Evolutionary conservation across 2,888 invertebrate genomes (phyloP), one percentile per base, ranked within the genome.

Genomic region (Sepioteuthis lessoniana): DNA sequence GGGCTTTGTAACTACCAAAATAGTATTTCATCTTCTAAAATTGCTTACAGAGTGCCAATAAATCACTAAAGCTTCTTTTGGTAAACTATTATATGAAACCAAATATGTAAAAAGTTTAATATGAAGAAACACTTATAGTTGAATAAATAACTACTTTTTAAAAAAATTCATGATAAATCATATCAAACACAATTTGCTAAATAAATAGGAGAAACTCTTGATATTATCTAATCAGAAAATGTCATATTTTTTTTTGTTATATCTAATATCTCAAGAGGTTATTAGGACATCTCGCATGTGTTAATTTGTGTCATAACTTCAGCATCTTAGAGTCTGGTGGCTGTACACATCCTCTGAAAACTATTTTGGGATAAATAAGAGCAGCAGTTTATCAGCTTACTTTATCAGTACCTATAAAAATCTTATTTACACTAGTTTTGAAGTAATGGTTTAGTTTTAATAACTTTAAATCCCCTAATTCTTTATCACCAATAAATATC

Each of bases 181-280:
- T n/a, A 25, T n/a, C 13, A 76, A n/a, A 76, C 2, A 76, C 76
- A 76, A 76, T n/a, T 76, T 76, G 16, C 76, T 76, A 76, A 76
- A 35, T 76, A 76, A 76, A 76, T 76, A 76, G n/a, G 8, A 31
- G n/a, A 76, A 35, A 76, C 76, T 76, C 35, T n/a, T 76, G 76
- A 76, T 76, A n/a, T 35, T 76, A 76, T 76, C n/a, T 76, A 76
- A 76, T 76, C 76, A 76, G 76, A n/a, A 76, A 76, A 76, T 76
- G 76, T 76, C 76, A 76, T 16, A 8, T n/a, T 76, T 76, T n/a
- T 76, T 35, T n/a, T n/a, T 76, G 31, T n/a, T 35, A 4, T 3
- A n/a, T 16, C n/a, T 35, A n/a, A 16, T n/a, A n/a, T 4, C 76
- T 76, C 76, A 76, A n/a, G 76, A 76, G n/a, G n/a, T 35, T 76